These are phyloP conservation scores for Drosophila mimetica DNA, from an alignment of 2,888 invertebrate genomes.

Conservation along the genomic window DNA sequence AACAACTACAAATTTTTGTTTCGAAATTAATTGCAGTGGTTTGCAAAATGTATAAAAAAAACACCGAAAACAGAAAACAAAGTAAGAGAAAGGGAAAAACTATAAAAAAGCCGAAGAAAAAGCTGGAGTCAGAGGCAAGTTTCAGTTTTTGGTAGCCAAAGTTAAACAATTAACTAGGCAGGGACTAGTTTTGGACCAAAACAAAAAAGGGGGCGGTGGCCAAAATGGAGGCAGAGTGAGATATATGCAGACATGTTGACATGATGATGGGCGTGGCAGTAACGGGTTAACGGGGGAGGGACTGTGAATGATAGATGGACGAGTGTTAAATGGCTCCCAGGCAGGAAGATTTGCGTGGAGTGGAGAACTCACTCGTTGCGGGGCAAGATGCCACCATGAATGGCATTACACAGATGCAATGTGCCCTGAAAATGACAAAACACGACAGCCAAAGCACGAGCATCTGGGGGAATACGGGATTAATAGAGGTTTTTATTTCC, in stretches of 20 bases:
- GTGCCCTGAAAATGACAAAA: slow-evolving; percentile 18
- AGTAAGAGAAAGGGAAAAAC: slow-evolving; percentile 3
- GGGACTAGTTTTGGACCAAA: slow-evolving; percentile 17
- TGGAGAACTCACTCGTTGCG: slow-evolving; percentile 1
- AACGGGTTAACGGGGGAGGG: not conserved
- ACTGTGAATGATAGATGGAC: slow-evolving; percentile 22
- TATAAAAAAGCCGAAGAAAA: slow-evolving; percentile 6
- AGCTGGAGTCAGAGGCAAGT: slow-evolving; percentile 29
- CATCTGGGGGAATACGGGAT: not conserved
- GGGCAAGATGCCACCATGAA: slow-evolving; percentile 9
- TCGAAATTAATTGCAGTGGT: slow-evolving; percentile 71
- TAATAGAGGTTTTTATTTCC: not conserved
- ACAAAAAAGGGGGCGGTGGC: slow-evolving; percentile 4
- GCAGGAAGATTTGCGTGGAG: slow-evolving; percentile 15
- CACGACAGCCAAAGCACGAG: slow-evolving; percentile 12
- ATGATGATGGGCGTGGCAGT: slow-evolving; percentile 25
- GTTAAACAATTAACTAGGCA: slow-evolving; percentile 53
- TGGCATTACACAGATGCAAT: slow-evolving; percentile 20
- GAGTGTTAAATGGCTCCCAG: slow-evolving; percentile 28
- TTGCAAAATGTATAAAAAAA: slow-evolving; percentile 24
- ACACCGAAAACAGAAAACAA: not conserved
- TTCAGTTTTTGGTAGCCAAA: slow-evolving; percentile 45
- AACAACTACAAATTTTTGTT: slow-evolving; percentile 58
- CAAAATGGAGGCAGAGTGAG: slow-evolving; percentile 16
- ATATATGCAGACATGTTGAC: slow-evolving; percentile 34